A percentile compares a stretch with the other conserved stretches of the same genome.
Evolutionary conservation across 2,797 vertebrate genomes (phyloP).

Genomic region (Poecilia gillii): DNA sequence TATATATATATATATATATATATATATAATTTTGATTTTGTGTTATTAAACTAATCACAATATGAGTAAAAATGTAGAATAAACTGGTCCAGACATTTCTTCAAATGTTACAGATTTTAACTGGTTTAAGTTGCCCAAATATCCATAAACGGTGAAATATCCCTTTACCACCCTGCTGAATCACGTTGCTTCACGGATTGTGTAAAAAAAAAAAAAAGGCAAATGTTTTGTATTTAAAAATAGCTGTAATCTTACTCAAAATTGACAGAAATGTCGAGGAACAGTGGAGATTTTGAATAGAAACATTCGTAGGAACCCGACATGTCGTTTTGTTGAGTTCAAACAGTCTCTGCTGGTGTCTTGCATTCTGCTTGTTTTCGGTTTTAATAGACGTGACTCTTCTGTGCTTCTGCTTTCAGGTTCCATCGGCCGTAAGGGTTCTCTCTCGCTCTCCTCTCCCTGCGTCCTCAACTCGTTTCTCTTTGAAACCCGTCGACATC

Average conservation of each 20-base stretch:
- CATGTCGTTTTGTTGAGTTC: background rate
- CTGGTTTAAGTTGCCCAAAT: background rate
- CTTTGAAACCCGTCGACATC: slow-evolving; percentile 30
- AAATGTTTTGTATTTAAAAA: background rate
- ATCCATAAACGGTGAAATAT: background rate
- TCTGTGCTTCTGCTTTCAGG: slow-evolving; percentile 64
- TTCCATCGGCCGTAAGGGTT: slow-evolving; percentile 82
- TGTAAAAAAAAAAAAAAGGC: background rate
- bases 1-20: no score
- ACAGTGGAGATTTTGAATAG: background rate
- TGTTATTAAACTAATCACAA: background rate
- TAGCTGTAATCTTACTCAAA: background rate
- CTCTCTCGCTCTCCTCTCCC: slow-evolving; percentile 14
- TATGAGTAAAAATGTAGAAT: background rate
- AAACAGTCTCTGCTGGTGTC: background rate
- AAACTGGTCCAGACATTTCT: background rate
- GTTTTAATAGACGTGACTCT: background rate
- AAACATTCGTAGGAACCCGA: background rate
- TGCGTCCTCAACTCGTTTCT: slow-evolving; percentile 23
- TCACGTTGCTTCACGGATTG: background rate
- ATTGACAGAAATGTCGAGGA: background rate
- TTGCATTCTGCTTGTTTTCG: background rate
- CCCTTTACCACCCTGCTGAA: background rate
- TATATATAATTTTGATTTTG: background rate
- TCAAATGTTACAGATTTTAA: background rate